These are phyloP conservation scores for Oligia strigilis DNA, from an alignment of 2,888 invertebrate species.

Conservation along the genomic window DNA sequence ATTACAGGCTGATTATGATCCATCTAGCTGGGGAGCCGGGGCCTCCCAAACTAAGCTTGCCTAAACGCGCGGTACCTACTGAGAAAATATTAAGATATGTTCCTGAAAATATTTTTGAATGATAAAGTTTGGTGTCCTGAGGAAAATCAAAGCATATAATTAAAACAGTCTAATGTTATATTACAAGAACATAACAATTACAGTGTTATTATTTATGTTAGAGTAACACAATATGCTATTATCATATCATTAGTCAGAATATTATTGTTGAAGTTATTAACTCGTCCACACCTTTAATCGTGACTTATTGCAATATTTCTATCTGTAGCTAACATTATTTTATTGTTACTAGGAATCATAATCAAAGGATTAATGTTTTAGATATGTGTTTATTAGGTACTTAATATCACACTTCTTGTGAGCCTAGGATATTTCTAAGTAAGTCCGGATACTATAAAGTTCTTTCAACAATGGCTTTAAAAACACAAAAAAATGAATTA, in stretches of 20 bases:
- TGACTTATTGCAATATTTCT: constrained; percentile 42
- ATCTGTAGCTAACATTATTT: constrained; percentile 9
- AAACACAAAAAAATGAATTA: not conserved
- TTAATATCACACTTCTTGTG: not conserved
- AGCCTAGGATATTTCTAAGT: not conserved
- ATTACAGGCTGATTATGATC: too few relatives aligned
- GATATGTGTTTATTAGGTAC: not conserved
- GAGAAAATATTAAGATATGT: not conserved
- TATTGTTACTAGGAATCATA: constrained; percentile 22
- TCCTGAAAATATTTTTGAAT: not conserved
- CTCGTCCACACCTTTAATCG: constrained; percentile 52
- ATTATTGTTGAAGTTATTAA: constrained; percentile 37
- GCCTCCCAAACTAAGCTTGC: too few relatives aligned
- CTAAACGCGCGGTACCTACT: not conserved
- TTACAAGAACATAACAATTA: constrained; percentile 20
- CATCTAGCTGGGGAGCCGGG: too few relatives aligned
- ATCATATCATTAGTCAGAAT: constrained; percentile 38
- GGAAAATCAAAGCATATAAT: constrained; percentile 30
- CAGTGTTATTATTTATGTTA: constrained; percentile 18
- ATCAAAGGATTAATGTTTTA: not conserved
- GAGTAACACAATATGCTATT: constrained; percentile 25
- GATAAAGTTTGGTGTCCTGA: not conserved
- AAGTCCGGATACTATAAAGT: too few relatives aligned
- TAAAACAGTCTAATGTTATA: not conserved
- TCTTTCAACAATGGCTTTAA: too few relatives aligned